Base-by-base conservation (phyloP, 1,140 invertebrate genomes). In the Acyrthosiphon pisum region DNA sequence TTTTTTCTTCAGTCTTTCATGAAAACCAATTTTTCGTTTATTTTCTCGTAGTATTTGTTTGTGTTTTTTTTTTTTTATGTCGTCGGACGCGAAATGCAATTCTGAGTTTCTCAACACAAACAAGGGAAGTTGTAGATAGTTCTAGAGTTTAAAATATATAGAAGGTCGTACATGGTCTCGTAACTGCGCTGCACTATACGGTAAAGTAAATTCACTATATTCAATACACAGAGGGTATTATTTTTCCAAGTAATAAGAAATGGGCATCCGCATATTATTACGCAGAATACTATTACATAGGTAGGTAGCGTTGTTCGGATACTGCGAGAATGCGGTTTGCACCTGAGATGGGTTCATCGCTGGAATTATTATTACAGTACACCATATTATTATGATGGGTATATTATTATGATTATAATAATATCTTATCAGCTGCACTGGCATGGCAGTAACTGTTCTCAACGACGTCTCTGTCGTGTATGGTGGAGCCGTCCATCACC, bases 21-120 rank as follows among this genome's bases (percentile, higher is more conserved):
- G 30, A 76, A 76, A 76, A 76, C n/a, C 60, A n/a, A 76, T 76
- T 76, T 76, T 76, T 76, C 60, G n/a, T 76, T 76, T 76, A 76
- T 76, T 76, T 76, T 35, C 30, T 76, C 14, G 30, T 76, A n/a
- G 60, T 76, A n/a, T n/a, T n/a, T 76, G 60, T 76, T 68, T 76
- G 60, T 76, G 6, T n/a, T n/a, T n/a, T 76, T 68, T n/a, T 14
- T 68, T 68, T 76, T 76, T 76, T 76, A n/a, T 68, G 14, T 76
- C 14, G n/a, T 68, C 3, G 30, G n/a, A 76, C 60, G 4, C 30
- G n/a, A n/a, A 35, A 76, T 76, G n/a, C 60, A 76, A n/a, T 76
- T 76, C 14, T 76, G 14, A 76, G 60, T 76, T 76, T 76, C 60
- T 76, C 11, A 76, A 76, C n/a, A 76, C 11, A n/a, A 76, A 76